These are phyloP conservation scores for Cheilosia vernalis DNA, from an alignment of 2,888 invertebrate genomes.

Conservation along the genomic window DNA sequence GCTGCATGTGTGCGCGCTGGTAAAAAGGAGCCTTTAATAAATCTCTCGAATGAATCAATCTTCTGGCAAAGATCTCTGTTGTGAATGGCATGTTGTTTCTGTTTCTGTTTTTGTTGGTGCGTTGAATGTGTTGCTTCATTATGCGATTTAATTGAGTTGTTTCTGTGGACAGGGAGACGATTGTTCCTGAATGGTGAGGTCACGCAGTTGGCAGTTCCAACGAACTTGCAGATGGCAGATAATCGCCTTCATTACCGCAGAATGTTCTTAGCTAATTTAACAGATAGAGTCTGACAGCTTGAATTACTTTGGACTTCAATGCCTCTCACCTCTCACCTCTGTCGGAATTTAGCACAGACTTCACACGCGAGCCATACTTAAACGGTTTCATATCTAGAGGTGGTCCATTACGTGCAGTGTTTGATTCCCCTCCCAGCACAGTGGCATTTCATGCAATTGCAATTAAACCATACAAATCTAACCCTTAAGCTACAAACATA, in stretches of 20 bases:
- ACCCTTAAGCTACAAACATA: constrained; percentile 30
- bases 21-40: constrained; percentile 54
- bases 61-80: constrained; percentile 29
- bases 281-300: neutral
- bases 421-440: too few species aligned
- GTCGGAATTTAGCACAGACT: constrained; percentile 1
- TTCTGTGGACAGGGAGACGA: constrained; percentile 44
- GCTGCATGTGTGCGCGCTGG: neutral
- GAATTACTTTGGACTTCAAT: constrained; percentile 20
- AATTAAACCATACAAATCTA: constrained; percentile 21
- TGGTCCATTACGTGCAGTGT: constrained; percentile 2
- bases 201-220: constrained; percentile 46
- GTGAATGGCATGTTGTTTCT: constrained; percentile 9
- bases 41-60: constrained; percentile 62
- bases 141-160: constrained; percentile 58
- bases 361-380: constrained; percentile 31
- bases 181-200: constrained; percentile 25
- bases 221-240: constrained; percentile 32
- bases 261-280: constrained; percentile 24
- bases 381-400: constrained; percentile 20
- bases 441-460: constrained; percentile 21
- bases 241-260: constrained; percentile 37
- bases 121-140: constrained; percentile 31
- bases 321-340: constrained; percentile 23
- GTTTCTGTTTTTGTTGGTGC: neutral